Base-by-base conservation (phyloP, 2,888 invertebrate species). In the Nebria salina region DNA sequence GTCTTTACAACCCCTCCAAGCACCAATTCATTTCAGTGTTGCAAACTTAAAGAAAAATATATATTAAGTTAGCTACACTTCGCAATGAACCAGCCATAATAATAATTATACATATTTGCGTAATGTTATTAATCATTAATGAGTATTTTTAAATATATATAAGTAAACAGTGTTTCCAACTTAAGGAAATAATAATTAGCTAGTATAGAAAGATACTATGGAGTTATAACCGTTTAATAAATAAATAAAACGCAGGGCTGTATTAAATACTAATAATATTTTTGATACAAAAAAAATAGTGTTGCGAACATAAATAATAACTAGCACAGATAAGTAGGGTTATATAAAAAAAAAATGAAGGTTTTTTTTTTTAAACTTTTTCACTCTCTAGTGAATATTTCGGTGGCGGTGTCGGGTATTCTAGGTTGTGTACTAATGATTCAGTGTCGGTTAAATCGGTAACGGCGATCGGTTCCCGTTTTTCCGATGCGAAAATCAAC, bases 401-500 rank as follows among this genome's bases (percentile, higher is more conserved):
- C 6, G 85, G 85, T 7, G 86, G 86, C n/a, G 82, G 70, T 13
- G 8, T 73, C 20, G 20, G 20, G n/a, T 73, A 73, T 41, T 73
- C 73, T n/a, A 73, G 15, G 7, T 73, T 73, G 26, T 26, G 26
- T 42, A 76, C 70, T 13, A 72, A n/a, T 8, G 70, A 11, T 20
- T 75, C 75, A 9, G 43, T 66, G 64, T 80, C 80, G 26, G 73
- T 41, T 11, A 41, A 15, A 9, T 73, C 80, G 75, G 83, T 83
- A 34, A 83, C 82, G n/a, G 84, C 83, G 7, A 77, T 75, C 42
- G 82, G 77, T 20, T 81, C 84, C 9, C 84, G 83, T 78, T 85
- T 85, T 78, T 87, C 87, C 26, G 86, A 86, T 0, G 86, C 84
- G 76, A 90, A 87, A 85, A 90, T 90, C 82, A 91, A 84, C 90